A percentile compares a stretch with the other conserved stretches of the same genome.
Evolutionary conservation across 1,140 invertebrate genomes (phyloP).

Genomic region (Listronotus bonariensis): DNA sequence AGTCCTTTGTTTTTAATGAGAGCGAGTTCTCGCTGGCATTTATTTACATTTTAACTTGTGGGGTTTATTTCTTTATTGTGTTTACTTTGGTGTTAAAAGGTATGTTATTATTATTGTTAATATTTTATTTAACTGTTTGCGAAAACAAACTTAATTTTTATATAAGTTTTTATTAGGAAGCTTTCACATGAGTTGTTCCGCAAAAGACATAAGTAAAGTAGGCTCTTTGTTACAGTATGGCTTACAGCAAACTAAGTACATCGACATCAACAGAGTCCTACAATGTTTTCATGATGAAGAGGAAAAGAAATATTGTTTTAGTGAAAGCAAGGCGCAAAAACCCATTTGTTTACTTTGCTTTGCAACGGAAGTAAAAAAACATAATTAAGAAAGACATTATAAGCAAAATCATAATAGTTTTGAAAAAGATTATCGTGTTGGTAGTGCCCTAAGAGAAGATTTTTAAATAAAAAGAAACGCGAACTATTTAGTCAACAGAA

Average conservation of each 20-base stretch:
- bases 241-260: background rate
- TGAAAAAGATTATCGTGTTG: background rate
- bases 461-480: constrained; percentile 11
- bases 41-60: too few species aligned
- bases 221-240: background rate
- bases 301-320: background rate
- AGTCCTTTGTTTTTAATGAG: too few species aligned
- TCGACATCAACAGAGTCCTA: background rate
- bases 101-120: too few species aligned
- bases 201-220: background rate
- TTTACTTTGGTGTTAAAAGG: too few species aligned
- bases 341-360: constrained; percentile 12
- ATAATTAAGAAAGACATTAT: constrained; percentile 10
- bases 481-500: constrained; percentile 1
- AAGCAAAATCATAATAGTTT: constrained; percentile 6
- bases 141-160: too few species aligned
- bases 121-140: too few species aligned
- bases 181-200: too few species aligned
- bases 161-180: too few species aligned
- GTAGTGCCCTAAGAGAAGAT: background rate
- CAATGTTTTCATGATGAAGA: background rate
- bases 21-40: too few species aligned
- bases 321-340: constrained; percentile 1
- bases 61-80: too few species aligned
- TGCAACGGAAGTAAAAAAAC: background rate